Conservation (phyloP, 2,113 vertebrate species). For the Cavia porcellus region DNA sequence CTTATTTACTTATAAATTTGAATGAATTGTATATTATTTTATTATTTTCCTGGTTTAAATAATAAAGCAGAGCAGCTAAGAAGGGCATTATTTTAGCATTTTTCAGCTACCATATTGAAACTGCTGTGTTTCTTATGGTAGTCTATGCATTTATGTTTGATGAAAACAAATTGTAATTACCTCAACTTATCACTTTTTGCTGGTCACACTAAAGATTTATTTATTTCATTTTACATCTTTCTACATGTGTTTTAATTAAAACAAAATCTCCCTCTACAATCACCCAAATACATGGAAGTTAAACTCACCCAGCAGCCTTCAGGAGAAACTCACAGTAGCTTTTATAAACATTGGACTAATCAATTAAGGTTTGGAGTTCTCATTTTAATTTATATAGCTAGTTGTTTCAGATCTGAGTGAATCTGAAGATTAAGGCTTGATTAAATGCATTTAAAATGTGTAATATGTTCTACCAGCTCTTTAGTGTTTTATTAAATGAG, state of each 20-base stretch:
- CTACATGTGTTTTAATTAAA: slow-evolving; percentile 37
- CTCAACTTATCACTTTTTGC: background rate
- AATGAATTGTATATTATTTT: background rate
- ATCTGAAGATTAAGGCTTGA: slow-evolving; percentile 70
- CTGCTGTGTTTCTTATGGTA: background rate
- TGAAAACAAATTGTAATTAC: background rate
- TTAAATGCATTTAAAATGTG: slow-evolving; percentile 56
- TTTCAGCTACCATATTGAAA: background rate
- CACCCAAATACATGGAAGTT: background rate
- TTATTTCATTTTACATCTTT: slow-evolving; percentile 9
- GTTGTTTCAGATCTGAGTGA: slow-evolving; percentile 56
- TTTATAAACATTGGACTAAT: slow-evolving; percentile 26
- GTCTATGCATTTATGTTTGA: slow-evolving; percentile 40
- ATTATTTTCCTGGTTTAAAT: background rate
- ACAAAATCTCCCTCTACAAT: background rate
- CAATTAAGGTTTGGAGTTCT: slow-evolving; percentile 57
- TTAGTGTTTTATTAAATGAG: background rate
- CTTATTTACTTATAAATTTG: background rate
- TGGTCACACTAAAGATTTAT: background rate
- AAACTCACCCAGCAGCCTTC: background rate
- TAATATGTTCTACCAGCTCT: background rate
- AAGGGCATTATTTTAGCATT: background rate
- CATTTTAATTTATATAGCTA: slow-evolving; percentile 70
- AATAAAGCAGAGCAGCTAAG: background rate
- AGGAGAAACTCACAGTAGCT: background rate